Percentiles rank a stretch among this genome's conserved stretches.
Conservation (phyloP, 2,888 invertebrate species). For the Eupithecia abbreviata region DNA sequence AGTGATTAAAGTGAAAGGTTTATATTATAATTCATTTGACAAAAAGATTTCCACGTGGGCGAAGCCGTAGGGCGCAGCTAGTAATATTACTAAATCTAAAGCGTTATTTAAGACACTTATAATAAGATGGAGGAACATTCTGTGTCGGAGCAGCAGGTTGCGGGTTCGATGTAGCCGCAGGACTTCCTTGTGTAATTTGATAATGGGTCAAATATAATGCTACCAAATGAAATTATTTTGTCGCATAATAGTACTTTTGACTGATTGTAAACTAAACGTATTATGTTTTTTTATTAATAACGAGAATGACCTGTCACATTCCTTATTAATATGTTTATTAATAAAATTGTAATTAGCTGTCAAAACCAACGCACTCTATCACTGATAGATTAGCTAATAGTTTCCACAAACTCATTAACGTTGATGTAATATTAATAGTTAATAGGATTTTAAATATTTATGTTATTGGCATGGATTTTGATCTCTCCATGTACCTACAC, state of each 20-base stretch:
- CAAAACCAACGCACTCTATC: not conserved
- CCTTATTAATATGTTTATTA: not conserved
- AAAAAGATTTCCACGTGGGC: too few relatives aligned
- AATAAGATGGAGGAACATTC: not conserved
- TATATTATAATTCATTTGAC: too few relatives aligned
- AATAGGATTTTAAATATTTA: not conserved
- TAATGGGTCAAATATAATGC: not conserved
- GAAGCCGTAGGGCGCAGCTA: too few relatives aligned
- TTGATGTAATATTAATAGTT: not conserved
- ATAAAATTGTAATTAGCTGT: not conserved
- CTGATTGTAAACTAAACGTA: not conserved
- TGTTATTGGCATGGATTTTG: not conserved
- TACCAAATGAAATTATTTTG: too few relatives aligned
- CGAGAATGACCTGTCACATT: not conserved
- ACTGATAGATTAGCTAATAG: not conserved
- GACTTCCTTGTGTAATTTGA: not conserved
- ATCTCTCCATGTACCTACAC: not conserved
- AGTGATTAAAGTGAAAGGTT: too few relatives aligned
- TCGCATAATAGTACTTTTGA: not conserved
- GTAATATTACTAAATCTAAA: not conserved
- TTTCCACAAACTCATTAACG: conserved; percentile 6
- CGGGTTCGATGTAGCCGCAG: not conserved
- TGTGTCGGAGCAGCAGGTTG: not conserved
- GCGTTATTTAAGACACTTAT: not conserved
- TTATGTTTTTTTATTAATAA: too few relatives aligned